These are phyloP conservation scores for Seriola rivoliana DNA, from an alignment of 2,113 vertebrate species.

Conservation along the genomic window DNA sequence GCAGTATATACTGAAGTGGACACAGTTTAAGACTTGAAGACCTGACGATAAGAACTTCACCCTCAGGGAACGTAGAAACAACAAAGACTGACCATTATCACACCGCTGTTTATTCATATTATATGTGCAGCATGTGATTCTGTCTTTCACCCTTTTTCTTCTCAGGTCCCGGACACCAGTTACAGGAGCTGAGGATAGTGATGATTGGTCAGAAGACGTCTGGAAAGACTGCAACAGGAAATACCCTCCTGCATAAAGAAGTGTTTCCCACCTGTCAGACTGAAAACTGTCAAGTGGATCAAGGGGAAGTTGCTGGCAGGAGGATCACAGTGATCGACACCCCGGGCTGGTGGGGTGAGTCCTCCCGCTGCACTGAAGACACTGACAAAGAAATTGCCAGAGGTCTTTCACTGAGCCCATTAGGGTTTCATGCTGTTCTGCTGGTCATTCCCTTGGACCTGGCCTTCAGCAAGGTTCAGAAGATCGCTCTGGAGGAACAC, in stretches of 20 bases:
- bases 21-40: too few species aligned
- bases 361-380: constrained; percentile 14
- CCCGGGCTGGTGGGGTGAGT: constrained; percentile 50
- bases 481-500: constrained; percentile 40
- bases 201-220: constrained; percentile 58
- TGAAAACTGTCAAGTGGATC: not conserved
- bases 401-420: constrained; percentile 38
- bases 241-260: constrained; percentile 42
- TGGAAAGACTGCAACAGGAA: constrained; percentile 67
- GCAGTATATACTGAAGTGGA: not conserved
- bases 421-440: constrained; percentile 60
- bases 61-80: not conserved
- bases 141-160: not conserved
- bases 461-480: constrained; percentile 38
- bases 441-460: constrained; percentile 59
- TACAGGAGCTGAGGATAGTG: constrained; percentile 45
- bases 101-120: not conserved
- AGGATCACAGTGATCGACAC: constrained; percentile 63
- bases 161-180: constrained; percentile 24
- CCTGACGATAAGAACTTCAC: not conserved
- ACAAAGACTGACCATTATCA: not conserved
- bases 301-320: constrained; percentile 1
- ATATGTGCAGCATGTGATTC: not conserved
- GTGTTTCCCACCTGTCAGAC: constrained; percentile 31
- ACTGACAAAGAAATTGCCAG: constrained; percentile 47